These are phyloP conservation scores for Brachymystax lenok DNA, from an alignment of 2,797 vertebrate genomes.

Conservation along the genomic window DNA sequence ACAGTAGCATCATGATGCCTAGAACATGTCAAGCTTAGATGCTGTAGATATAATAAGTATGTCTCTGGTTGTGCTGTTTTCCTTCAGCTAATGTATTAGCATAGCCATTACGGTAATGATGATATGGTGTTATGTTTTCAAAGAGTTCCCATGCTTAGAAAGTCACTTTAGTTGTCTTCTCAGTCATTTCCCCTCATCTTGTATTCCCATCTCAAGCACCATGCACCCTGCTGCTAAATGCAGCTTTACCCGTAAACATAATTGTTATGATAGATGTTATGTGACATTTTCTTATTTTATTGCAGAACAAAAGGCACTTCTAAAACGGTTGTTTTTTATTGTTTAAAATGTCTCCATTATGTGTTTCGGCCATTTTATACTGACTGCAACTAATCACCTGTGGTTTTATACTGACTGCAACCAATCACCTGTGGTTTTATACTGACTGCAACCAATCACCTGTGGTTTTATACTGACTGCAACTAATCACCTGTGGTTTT, in stretches of 20 bases:
- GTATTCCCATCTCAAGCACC: neutral
- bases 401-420: too few species aligned
- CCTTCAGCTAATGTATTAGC: neutral
- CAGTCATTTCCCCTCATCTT: neutral
- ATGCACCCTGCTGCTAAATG: neutral
- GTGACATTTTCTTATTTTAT: neutral
- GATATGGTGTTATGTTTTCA: too few species aligned
- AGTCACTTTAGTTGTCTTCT: neutral
- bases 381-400: too few species aligned
- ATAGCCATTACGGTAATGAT: neutral
- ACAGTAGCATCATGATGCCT: neutral
- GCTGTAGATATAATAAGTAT: neutral
- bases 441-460: too few species aligned
- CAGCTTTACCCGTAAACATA: neutral
- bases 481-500: too few species aligned
- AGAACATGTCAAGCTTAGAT: neutral
- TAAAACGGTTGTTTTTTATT: neutral
- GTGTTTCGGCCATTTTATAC: too few species aligned
- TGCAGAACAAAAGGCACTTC: neutral
- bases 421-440: too few species aligned
- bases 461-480: too few species aligned
- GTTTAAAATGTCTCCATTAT: constrained; percentile 2
- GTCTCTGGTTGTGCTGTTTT: neutral
- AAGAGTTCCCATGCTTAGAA: neutral
- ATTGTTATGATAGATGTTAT: neutral